Conservation (phyloP, 2,888 invertebrate genomes). For the Mythimna vitellina region DNA sequence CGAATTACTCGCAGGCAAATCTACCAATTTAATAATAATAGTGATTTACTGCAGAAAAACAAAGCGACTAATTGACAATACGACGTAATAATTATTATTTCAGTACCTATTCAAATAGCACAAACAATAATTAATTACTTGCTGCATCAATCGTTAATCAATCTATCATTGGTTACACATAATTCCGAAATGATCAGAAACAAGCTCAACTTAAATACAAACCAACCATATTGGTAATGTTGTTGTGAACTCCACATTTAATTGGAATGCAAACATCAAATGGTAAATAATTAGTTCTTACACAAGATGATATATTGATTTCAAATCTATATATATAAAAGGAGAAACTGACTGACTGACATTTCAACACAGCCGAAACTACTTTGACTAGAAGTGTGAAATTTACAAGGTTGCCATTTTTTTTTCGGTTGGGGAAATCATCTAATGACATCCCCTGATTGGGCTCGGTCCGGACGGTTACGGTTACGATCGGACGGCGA, state of each 20-base stretch:
- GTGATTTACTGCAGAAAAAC: background rate
- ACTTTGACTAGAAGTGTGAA: too few relatives aligned
- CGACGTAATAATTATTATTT: background rate
- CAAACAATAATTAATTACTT: background rate
- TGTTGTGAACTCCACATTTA: background rate
- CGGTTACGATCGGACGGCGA: too few relatives aligned
- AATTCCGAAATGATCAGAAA: background rate
- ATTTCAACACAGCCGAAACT: too few relatives aligned
- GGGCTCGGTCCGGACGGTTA: too few relatives aligned
- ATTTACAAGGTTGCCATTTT: too few relatives aligned
- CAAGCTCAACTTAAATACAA: constrained; percentile 1
- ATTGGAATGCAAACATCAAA: background rate
- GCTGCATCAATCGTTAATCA: background rate
- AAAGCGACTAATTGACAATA: background rate
- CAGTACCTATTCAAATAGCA: background rate
- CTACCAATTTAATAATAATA: too few relatives aligned
- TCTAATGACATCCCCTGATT: too few relatives aligned
- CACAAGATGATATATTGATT: constrained; percentile 4
- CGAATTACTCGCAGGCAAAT: too few relatives aligned
- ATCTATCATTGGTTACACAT: background rate
- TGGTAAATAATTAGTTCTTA: background rate
- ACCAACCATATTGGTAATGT: background rate
- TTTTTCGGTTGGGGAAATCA: too few relatives aligned
- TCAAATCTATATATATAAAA: background rate
- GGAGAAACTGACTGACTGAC: too few relatives aligned